A percentile compares a stretch with the other conserved stretches of the same genome.
phyloP scores from a whole-genome alignment of 2,113 vertebrate species.

The Glaucidium brasilianum region DNA sequence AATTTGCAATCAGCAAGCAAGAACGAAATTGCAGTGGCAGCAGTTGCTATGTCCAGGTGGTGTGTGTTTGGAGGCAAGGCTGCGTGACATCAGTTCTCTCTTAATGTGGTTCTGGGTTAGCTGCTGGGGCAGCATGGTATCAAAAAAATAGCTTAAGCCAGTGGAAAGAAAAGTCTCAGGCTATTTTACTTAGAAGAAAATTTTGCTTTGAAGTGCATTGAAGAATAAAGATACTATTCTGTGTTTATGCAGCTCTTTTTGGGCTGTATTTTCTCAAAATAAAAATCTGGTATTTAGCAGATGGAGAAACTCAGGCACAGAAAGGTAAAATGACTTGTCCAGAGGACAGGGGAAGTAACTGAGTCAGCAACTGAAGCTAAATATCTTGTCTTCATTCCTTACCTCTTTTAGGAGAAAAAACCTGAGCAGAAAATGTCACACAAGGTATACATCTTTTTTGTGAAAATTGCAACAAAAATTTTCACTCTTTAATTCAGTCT shows the following conservation, averaged over 20 bases:
- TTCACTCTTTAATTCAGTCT: not conserved
- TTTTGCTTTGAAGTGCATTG: not conserved
- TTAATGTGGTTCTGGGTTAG: conserved; percentile 31
- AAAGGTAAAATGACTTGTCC: not conserved
- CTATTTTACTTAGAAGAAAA: not conserved
- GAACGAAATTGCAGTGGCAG: conserved; percentile 48
- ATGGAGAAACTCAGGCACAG: not conserved
- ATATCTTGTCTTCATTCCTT: not conserved
- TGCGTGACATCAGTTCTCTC: conserved; percentile 12
- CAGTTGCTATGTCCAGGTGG: conserved; percentile 37
- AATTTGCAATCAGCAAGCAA: conserved; percentile 49
- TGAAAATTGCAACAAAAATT: not conserved
- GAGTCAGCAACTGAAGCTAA: not conserved
- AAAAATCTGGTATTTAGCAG: not conserved
- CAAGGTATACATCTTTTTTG: not conserved
- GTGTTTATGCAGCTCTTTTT: not conserved
- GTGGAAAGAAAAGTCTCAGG: not conserved
- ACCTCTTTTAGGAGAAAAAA: not conserved
- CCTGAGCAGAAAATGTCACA: not conserved
- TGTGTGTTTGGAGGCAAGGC: not conserved
- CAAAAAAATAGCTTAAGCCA: not conserved
- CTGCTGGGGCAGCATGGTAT: not conserved
- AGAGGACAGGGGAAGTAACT: not conserved
- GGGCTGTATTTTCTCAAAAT: not conserved
- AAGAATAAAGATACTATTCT: not conserved